Evolutionary conservation across 2,113 vertebrate genomes (phyloP).

Genomic region (Tinamus guttatus): DNA sequence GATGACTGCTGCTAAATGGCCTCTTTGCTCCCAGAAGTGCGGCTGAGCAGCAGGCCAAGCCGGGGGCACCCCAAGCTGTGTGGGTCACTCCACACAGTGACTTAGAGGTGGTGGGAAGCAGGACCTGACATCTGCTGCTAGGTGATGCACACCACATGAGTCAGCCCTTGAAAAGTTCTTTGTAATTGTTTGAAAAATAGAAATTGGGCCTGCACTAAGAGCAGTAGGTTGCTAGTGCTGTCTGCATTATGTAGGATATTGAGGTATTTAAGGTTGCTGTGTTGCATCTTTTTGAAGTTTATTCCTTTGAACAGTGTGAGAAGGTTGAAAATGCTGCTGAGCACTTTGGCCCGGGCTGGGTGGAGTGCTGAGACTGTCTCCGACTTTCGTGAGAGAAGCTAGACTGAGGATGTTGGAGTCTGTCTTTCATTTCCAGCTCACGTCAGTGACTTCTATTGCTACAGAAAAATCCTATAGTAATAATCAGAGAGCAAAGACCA

Average conservation of each 20-base stretch:
- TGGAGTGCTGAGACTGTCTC: not conserved
- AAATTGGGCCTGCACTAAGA: not conserved
- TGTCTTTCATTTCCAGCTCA: not conserved
- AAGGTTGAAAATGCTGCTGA: not conserved
- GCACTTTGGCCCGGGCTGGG: not conserved
- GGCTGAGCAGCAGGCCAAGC: not conserved
- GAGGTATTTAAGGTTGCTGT: not conserved
- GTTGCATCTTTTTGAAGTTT: not conserved
- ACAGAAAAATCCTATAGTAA: not conserved
- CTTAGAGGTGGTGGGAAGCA: not conserved
- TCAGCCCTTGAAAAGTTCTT: not conserved
- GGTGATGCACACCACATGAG: fast-evolving
- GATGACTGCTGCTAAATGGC: not conserved
- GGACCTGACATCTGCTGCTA: not conserved
- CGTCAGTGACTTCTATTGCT: not conserved
- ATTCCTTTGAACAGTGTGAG: not conserved
- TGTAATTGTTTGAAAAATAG: not conserved
- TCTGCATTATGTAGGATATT: not conserved
- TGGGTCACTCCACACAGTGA: not conserved
- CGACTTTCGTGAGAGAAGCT: not conserved
- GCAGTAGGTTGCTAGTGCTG: not conserved
- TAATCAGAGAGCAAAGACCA: not conserved
- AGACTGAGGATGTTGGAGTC: not conserved
- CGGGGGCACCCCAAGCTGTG: not conserved
- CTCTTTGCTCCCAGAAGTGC: not conserved